A percentile compares a stretch with the other conserved stretches of the same genome.
Evolutionary conservation across 2,797 vertebrate species (phyloP).

Genomic region (Pipistrellus kuhlii): DNA sequence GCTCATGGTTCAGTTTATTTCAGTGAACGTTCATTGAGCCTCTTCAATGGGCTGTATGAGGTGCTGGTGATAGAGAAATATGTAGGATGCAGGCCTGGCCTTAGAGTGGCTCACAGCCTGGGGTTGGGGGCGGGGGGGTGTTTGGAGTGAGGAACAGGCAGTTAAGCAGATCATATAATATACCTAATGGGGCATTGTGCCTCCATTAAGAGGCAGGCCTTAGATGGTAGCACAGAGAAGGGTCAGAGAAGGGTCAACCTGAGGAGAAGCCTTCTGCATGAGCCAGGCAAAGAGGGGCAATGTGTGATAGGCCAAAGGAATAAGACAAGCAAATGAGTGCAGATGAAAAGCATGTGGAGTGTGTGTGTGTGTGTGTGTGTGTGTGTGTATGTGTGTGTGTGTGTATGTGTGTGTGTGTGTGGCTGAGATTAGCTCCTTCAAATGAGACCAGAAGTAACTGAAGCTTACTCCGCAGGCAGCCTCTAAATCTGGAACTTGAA

Average conservation of each 20-base stretch:
- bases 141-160: not conserved
- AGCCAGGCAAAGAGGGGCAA: not conserved
- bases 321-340: not conserved
- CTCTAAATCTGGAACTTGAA: conserved; percentile 30
- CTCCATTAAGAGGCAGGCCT: conserved; percentile 17
- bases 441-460: conserved; percentile 11
- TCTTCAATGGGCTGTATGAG: not conserved
- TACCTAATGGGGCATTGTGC: not conserved
- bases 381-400: not conserved
- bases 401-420: not conserved
- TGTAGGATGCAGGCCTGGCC: not conserved
- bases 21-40: not conserved
- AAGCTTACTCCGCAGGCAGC: not conserved
- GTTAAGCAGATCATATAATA: not conserved
- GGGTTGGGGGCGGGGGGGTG: not conserved
- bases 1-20: conserved; percentile 44
- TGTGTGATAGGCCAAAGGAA: not conserved
- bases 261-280: not conserved
- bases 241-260: not conserved
- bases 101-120: not conserved
- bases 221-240: not conserved
- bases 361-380: too few relatives aligned
- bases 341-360: conserved; percentile 11
- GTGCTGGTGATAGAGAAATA: not conserved
- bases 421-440: not conserved